Evolutionary conservation across 2,888 invertebrate genomes (phyloP).

Genomic region (Limnephilus lunatus): DNA sequence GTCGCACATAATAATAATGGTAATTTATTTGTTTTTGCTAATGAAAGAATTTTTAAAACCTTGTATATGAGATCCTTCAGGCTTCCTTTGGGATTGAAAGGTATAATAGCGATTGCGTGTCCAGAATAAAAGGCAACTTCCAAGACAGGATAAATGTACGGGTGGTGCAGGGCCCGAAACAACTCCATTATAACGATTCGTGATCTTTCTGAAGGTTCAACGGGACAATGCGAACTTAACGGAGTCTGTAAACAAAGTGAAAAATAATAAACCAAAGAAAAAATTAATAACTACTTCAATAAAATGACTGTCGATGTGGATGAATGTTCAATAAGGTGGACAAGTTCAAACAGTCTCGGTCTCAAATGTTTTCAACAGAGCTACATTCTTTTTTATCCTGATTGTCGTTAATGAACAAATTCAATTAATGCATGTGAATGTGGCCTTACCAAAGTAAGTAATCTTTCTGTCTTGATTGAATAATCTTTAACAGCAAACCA

Average conservation of each 20-base stretch:
- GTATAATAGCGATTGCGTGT: constrained; percentile 86
- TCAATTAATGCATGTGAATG: not conserved
- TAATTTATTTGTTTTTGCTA: not conserved
- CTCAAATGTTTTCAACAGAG: not conserved
- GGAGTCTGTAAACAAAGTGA: constrained; percentile 73
- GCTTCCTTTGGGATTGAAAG: constrained; percentile 90
- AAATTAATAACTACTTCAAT: not conserved
- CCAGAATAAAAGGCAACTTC: constrained; percentile 88
- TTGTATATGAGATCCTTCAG: constrained; percentile 93
- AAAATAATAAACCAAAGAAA: not conserved
- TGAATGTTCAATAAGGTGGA: too few species aligned
- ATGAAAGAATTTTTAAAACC: constrained; percentile 78
- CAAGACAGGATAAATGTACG: constrained; percentile 93
- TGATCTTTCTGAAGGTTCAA: constrained; percentile 82
- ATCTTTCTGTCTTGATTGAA: constrained; percentile 86
- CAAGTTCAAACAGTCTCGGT: not conserved
- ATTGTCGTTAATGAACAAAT: not conserved
- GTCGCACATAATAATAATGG: too few species aligned
- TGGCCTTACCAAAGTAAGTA: constrained; percentile 81
- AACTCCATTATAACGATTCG: constrained; percentile 86
- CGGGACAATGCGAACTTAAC: constrained; percentile 80
- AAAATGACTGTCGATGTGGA: too few species aligned
- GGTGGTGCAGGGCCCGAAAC: constrained; percentile 92
- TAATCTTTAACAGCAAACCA: constrained; percentile 94
- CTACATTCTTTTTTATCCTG: not conserved